Conservation (phyloP, 92 coral and sea anemone genomes). For the Actinernus sp. region DNA sequence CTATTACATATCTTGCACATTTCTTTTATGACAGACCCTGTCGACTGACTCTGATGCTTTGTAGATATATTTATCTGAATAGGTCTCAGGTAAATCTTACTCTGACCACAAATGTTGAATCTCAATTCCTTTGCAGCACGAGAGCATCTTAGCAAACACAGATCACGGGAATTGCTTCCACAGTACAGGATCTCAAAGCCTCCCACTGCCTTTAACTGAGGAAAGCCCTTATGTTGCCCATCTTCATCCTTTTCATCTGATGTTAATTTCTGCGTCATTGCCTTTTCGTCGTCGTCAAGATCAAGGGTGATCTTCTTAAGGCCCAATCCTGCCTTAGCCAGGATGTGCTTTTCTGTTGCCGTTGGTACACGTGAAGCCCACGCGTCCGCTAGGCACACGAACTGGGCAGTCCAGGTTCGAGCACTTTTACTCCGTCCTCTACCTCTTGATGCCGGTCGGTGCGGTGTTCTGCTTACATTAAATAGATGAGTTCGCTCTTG, state of each 20-base stretch:
- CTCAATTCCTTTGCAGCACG: conserved; percentile 51
- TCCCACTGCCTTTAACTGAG: conserved; percentile 51
- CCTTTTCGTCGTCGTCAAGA: conserved; percentile 60
- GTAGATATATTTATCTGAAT: conserved; percentile 22
- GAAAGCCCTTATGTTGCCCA: conserved; percentile 43
- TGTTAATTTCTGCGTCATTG: conserved; percentile 35
- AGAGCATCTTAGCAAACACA: conserved; percentile 29
- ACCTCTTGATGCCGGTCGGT: background rate
- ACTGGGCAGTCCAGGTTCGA: conserved; percentile 61
- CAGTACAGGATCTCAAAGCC: conserved; percentile 67
- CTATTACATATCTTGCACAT: conserved; percentile 22
- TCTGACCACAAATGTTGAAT: conserved; percentile 44
- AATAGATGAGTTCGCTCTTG: background rate
- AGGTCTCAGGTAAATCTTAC: conserved; percentile 40
- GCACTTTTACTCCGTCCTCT: background rate
- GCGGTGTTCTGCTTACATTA: background rate
- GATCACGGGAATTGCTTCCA: conserved; percentile 45
- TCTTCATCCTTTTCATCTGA: conserved; percentile 45
- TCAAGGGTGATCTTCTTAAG: conserved; percentile 66
- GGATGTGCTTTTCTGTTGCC: conserved; percentile 57
- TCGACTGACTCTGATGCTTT: conserved; percentile 5
- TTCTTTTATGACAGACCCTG: conserved; percentile 17
- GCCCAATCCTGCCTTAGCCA: conserved; percentile 62
- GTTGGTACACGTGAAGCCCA: conserved; percentile 42
- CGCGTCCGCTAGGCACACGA: conserved; percentile 60